Evolutionary conservation across 1,140 invertebrate species (phyloP), one percentile per base, ranked within the genome.

Genomic region (Sminthurides bifidus): DNA sequence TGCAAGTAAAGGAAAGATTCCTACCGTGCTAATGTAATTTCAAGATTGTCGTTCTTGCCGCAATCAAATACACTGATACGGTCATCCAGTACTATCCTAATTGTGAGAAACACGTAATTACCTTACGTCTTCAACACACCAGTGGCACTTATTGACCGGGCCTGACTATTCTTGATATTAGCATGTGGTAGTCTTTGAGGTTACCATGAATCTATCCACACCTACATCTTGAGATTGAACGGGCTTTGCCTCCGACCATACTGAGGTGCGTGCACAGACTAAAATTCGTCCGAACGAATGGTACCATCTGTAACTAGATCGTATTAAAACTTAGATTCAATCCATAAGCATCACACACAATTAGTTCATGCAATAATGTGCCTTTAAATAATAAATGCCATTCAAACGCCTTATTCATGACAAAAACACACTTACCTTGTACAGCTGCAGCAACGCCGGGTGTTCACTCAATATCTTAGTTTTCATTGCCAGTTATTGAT

Each of bases 271-370:
- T 92, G 85, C 61, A 87, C 84, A 30, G 81, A 78, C 93, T 93
- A 97, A 76, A 97, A 97, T 73, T 97, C 92, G 68, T 97, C 93
- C 58, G 91, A 84, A 43, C 87, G 83, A 61, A 97, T 82, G 14
- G 97, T 86, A 72, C 91, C 82, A 48, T 87, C 88, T 64, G 91
- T 92, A 26, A 97, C 93, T 63, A 98, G 78, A 74, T 96, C 92
- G 73, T 84, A 41, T 48, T 44, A 44, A 29, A 30, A 21, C 5
- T 17, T 21, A 8, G 24, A 19, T 17, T 43, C 41, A 43, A 19
- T 14, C 21, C 8, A 19, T 43, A 43, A 43, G 21, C 21, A n/a
- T 19, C 8, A 19, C 6, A 6, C 14, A 43, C 8, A 43, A 8
- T 10, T 8, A 6, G 8, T 43, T 19, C 14, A 43, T 12, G 21